phyloP scores from a whole-genome alignment of 2,888 invertebrate genomes.

The Trichopria drosophilae region DNA sequence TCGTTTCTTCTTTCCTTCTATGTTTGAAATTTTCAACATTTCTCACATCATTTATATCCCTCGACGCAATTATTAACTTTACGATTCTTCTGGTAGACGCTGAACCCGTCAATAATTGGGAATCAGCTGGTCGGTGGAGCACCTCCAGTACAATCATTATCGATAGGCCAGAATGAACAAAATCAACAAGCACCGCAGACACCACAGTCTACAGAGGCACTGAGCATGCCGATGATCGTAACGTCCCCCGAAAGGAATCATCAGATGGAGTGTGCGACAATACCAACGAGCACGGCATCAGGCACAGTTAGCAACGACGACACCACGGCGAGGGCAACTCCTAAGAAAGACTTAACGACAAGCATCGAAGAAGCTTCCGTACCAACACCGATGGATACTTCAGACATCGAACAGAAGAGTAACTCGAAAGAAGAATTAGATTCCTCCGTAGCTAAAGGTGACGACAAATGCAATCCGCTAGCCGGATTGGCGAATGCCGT shows the following conservation, averaged over 20 bases:
- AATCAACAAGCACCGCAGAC: constrained; percentile 44
- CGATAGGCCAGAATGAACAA: constrained; percentile 41
- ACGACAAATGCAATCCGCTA: constrained; percentile 55
- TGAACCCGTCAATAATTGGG: constrained; percentile 51
- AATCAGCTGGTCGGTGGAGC: constrained; percentile 50
- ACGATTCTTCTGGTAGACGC: constrained; percentile 35
- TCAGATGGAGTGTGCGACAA: constrained; percentile 44
- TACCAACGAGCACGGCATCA: constrained; percentile 42
- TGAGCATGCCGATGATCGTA: constrained; percentile 37
- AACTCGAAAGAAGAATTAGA: constrained; percentile 22
- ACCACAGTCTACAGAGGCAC: constrained; percentile 37
- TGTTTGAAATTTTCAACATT: neutral
- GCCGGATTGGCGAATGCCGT: constrained; percentile 54
- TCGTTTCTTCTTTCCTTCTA: neutral
- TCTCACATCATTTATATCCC: neutral
- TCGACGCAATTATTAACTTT: constrained; percentile 1
- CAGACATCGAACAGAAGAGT: constrained; percentile 31
- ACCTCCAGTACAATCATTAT: constrained; percentile 48
- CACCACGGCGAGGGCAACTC: constrained; percentile 33
- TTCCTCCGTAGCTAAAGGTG: constrained; percentile 43
- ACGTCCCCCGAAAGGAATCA: constrained; percentile 43
- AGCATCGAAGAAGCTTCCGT: constrained; percentile 35
- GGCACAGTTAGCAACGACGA: constrained; percentile 36
- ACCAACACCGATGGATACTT: constrained; percentile 22
- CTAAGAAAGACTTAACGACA: constrained; percentile 42